These are phyloP conservation scores for Eupelmus urozonus DNA, from an alignment of 2,888 invertebrate species.

Conservation along the genomic window DNA sequence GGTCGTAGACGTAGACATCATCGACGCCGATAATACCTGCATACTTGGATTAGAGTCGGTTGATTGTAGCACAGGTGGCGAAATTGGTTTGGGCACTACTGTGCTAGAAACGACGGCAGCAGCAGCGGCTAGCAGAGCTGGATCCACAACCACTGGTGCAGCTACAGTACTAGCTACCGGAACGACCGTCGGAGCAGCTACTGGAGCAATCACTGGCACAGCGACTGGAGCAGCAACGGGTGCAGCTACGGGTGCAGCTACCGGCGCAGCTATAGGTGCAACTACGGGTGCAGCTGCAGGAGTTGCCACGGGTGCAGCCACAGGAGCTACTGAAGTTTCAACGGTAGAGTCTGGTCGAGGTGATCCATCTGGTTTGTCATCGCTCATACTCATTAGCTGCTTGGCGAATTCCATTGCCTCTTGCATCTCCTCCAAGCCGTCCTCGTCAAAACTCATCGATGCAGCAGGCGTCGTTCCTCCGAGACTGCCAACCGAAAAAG, in stretches of 20 bases:
- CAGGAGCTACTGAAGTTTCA: constrained; percentile 21
- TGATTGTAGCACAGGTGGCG: constrained; percentile 26
- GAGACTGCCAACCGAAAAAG: constrained; percentile 34
- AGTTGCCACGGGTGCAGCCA: background rate
- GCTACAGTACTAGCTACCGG: background rate
- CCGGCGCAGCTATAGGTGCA: background rate
- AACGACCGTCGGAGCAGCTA: background rate
- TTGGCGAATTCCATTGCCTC: constrained; percentile 74
- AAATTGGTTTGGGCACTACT: constrained; percentile 25
- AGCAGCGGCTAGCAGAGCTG: background rate
- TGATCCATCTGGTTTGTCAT: constrained; percentile 9
- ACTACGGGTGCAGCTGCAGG: background rate
- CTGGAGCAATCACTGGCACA: background rate
- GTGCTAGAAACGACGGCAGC: too few species aligned
- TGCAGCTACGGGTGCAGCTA: background rate
- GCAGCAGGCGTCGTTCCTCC: constrained; percentile 27
- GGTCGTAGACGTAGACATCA: background rate
- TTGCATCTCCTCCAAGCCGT: constrained; percentile 71
- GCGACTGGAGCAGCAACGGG: background rate
- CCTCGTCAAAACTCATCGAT: constrained; percentile 42
- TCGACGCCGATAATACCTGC: background rate
- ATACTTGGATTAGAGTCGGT: constrained; percentile 32
- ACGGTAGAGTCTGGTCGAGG: constrained; percentile 11
- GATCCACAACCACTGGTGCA: background rate
- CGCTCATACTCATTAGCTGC: constrained; percentile 69